Base-by-base conservation (phyloP, 2,888 invertebrate genomes). In the Helicoverpa assulta region DNA sequence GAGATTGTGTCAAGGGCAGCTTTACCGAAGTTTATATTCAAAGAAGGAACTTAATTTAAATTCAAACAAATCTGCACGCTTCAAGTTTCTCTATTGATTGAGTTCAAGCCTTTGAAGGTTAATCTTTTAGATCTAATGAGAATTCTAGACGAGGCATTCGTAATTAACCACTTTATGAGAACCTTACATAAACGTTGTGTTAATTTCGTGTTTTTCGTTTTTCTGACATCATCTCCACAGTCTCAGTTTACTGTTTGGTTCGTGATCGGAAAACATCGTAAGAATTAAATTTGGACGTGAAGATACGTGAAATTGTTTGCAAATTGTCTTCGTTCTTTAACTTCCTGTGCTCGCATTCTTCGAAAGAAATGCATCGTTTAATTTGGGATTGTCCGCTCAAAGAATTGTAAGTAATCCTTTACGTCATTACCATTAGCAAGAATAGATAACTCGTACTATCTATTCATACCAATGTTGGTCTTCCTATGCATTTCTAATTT, bases 191-290 rank as follows among this genome's bases (percentile, higher is more conserved):
- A 81, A 85, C 78, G 82, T 81, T 71, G 83, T 83, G 90, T 89
- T 93, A 93, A 94, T 92, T 40, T 88, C 74, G 80, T 87, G 84
- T 87, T 86, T 82, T 88, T 88, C 82, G 79, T 66, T 71, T 57
- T 72, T 90, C 93, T 93, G 93, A 93, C 92, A 92, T 94, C 93
- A 93, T 86, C 83, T 70, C 62, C 67, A 72, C 76, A 79, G 83
- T 86, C 85, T 87, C 87, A 87, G 90, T 89, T 90, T 89, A 87
- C 86, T 83, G 86, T 90, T 91, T 91, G 91, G 89, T 89, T 92
- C 90, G 89, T 88, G 84, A 84, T 85, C 79, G 77, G 83, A 84
- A 83, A 81, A 81, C 85, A 84, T 77, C 80, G 86, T 89, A 87
- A 86, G 82, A 86, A 85, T 87, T 85, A 80, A 88, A 86, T 88